Conservation (phyloP, 2,113 vertebrate genomes). For the Nothobranchius furzeri region DNA sequence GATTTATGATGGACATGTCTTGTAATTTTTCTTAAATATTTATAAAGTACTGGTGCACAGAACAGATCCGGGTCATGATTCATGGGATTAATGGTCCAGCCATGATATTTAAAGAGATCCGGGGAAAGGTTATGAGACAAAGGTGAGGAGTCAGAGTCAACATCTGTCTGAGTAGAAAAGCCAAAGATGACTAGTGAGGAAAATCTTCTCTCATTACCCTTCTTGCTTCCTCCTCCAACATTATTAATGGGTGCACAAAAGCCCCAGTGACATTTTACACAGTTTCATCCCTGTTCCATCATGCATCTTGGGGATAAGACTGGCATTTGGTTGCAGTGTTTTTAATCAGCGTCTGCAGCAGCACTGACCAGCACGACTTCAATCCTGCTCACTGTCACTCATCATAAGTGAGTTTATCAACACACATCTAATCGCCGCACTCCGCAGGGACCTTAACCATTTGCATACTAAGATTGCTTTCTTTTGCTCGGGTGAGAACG, state of each 20-base stretch:
- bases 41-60: constrained; percentile 17
- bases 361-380: constrained; percentile 83
- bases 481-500: constrained; percentile 86
- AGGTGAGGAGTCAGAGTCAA: constrained; percentile 76
- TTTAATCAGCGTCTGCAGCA: constrained; percentile 81
- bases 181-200: constrained; percentile 78
- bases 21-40: not conserved
- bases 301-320: constrained; percentile 83
- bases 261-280: constrained; percentile 83
- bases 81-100: constrained; percentile 16
- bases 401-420: constrained; percentile 91
- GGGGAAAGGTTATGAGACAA: constrained; percentile 71
- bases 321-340: constrained; percentile 83
- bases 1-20: not conserved
- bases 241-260: constrained; percentile 83
- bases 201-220: constrained; percentile 83
- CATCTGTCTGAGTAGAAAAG: constrained; percentile 83
- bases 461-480: constrained; percentile 91
- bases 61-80: constrained; percentile 5
- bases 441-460: constrained; percentile 86
- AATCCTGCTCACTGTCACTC: constrained; percentile 90
- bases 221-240: constrained; percentile 76
- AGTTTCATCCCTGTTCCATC: constrained; percentile 82
- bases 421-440: constrained; percentile 81
- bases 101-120: constrained; percentile 51